A percentile compares a stretch with the other conserved stretches of the same genome.
phyloP scores from a whole-genome alignment of 1,140 invertebrate species.

The Arctopsyche grandis region DNA sequence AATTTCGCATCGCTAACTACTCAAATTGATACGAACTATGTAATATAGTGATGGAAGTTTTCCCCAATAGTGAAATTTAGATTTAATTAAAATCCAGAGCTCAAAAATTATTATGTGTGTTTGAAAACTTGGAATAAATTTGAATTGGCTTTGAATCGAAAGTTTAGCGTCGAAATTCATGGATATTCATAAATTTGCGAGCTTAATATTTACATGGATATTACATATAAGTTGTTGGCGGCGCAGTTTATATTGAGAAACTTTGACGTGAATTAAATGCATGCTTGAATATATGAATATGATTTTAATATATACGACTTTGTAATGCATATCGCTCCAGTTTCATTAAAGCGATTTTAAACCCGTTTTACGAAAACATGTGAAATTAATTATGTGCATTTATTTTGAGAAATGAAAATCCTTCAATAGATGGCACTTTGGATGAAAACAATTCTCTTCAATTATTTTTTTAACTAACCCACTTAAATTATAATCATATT shows the following conservation, averaged over 20 bases:
- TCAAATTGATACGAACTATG: background rate
- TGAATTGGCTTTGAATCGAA: too few species aligned
- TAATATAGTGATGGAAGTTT: background rate
- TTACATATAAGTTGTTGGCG: too few species aligned
- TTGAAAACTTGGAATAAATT: too few species aligned
- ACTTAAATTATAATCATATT: too few species aligned
- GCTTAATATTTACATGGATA: background rate
- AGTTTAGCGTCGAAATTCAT: background rate
- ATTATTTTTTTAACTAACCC: too few species aligned
- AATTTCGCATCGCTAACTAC: too few species aligned
- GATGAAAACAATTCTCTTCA: too few species aligned
- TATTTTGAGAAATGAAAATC: too few species aligned
- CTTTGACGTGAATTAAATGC: constrained; percentile 10
- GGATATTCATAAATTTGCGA: constrained; percentile 12
- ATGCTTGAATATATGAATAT: constrained; percentile 9
- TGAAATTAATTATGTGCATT: too few species aligned
- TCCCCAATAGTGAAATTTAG: background rate
- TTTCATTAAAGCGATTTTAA: background rate
- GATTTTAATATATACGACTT: background rate
- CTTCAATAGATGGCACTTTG: too few species aligned
- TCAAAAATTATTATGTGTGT: background rate
- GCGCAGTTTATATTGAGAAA: background rate
- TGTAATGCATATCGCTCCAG: too few species aligned
- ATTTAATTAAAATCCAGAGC: background rate
- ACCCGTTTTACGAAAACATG: too few species aligned